These are phyloP conservation scores for Ectemnius cavifrons DNA, from an alignment of 2,888 invertebrate genomes.

Conservation along the genomic window DNA sequence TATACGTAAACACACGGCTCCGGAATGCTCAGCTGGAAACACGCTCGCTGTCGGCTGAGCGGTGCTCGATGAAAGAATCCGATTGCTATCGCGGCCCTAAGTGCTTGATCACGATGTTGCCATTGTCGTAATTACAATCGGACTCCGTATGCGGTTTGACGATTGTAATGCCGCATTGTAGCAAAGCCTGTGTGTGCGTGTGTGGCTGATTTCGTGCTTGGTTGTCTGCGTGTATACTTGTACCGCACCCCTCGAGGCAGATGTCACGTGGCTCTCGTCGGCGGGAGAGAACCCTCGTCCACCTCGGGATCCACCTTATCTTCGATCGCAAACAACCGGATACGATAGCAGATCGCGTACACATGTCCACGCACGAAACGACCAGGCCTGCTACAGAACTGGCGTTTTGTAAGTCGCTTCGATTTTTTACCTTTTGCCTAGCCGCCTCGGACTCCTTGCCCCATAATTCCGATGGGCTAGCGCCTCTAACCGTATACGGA, in stretches of 20 bases:
- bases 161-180: constrained; percentile 53
- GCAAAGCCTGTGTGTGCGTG: constrained; percentile 5
- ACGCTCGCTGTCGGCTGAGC: constrained; percentile 46
- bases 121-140: constrained; percentile 52
- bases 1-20: constrained; percentile 43
- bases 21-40: constrained; percentile 37
- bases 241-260: constrained; percentile 53
- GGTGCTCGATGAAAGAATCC: constrained; percentile 50
- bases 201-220: too few relatives aligned
- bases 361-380: constrained; percentile 16
- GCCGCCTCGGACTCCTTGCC: too few relatives aligned
- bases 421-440: constrained; percentile 24
- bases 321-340: constrained; percentile 48
- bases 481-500: not conserved
- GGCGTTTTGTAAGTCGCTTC: constrained; percentile 24
- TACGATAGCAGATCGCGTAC: constrained; percentile 43
- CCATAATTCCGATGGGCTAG: too few relatives aligned
- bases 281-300: constrained; percentile 53
- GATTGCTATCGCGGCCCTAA: constrained; percentile 39
- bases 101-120: constrained; percentile 5
- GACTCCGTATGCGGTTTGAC: constrained; percentile 55
- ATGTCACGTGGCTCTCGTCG: constrained; percentile 54
- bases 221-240: constrained; percentile 17
- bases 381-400: constrained; percentile 12
- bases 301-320: constrained; percentile 56